phyloP scores from a whole-genome alignment of 2,888 invertebrate genomes.

The Napeogenes inachia region DNA sequence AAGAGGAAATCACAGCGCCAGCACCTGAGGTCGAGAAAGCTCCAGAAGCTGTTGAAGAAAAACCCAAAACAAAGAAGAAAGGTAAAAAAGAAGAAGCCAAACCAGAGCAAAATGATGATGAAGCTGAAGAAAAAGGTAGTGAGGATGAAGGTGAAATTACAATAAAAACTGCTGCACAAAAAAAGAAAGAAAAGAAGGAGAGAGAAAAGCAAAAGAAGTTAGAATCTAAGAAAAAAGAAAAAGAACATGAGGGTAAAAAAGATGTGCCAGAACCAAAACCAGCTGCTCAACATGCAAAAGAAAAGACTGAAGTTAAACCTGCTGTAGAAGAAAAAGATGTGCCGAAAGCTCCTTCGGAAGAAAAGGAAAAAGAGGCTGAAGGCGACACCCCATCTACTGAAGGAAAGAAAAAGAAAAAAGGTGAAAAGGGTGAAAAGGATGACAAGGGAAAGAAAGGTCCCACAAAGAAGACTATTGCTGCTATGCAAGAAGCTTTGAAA shows the following conservation, averaged over 20 bases:
- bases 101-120: slow-evolving; percentile 42
- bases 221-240: slow-evolving; percentile 80
- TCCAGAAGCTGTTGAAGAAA: slow-evolving; percentile 58
- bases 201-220: slow-evolving; percentile 85
- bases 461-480: slow-evolving; percentile 90
- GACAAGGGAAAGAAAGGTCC: slow-evolving; percentile 82
- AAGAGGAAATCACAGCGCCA: slow-evolving; percentile 61
- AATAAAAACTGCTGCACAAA: slow-evolving; percentile 89
- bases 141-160: slow-evolving; percentile 78
- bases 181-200: slow-evolving; percentile 93
- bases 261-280: slow-evolving; percentile 45
- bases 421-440: slow-evolving; percentile 74
- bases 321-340: slow-evolving; percentile 62
- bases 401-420: slow-evolving; percentile 71
- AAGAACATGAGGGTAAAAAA: slow-evolving; percentile 55
- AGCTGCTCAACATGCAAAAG: slow-evolving; percentile 37
- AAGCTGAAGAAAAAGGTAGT: slow-evolving; percentile 62
- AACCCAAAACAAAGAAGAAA: slow-evolving; percentile 60
- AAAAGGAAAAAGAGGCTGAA: slow-evolving; percentile 53
- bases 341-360: slow-evolving; percentile 53
- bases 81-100: slow-evolving; percentile 58
- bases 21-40: slow-evolving; percentile 48
- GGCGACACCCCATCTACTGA: slow-evolving; percentile 54
- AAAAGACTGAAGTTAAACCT: slow-evolving; percentile 43
- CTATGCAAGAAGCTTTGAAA: slow-evolving; percentile 94